Evolutionary conservation across 1,140 invertebrate species (phyloP), one percentile per base, ranked within the genome.

Genomic region (Meloidogyne exigua): DNA sequence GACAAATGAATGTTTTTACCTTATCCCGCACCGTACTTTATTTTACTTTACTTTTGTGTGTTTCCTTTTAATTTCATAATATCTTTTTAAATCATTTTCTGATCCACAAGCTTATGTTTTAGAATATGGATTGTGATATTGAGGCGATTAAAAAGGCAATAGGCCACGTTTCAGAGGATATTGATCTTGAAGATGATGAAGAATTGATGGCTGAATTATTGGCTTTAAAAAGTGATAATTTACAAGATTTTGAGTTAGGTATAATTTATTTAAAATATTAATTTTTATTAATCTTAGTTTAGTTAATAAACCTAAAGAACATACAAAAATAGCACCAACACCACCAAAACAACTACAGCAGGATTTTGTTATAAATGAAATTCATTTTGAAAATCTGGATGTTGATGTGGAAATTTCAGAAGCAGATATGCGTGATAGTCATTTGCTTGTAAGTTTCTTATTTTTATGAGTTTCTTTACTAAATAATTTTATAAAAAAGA

Each of bases 161-260:
- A 57, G 49, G 49, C 49, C 49, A 57, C 21, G 49, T n/a, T n/a
- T 57, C 49, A 7, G 49, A 57, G 1, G 49, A 57, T 21, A 42
- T 39, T 73, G 72, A 73, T 26, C 36, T 73, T 28, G 72, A 73
- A 64, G 36, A 21, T 28, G 72, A 73, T 26, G 72, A 73, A 65
- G 72, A 73, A 36, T 65, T 73, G 0, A 62, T 73, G 62, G 72
- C 72, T n/a, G 72, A 73, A 73, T 65, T 73, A 13, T 23, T 65
- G 23, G 49, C 72, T 28, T 36, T 73, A 26, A 23, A 73, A n/a
- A 21, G 15, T 72, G 72, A 26, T 62, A 65, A 36, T 32, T 57
- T 57, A 57, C 49, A 57, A 10, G 13, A 36, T 21, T 25, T 18
- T 44, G 26, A 36, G 32, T 26, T 26, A 18, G 11, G 42, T 32